Base-by-base conservation (phyloP, 30 jellyfish, hydroid and myxozoan genomes). In the Cassiopea andromeda region DNA sequence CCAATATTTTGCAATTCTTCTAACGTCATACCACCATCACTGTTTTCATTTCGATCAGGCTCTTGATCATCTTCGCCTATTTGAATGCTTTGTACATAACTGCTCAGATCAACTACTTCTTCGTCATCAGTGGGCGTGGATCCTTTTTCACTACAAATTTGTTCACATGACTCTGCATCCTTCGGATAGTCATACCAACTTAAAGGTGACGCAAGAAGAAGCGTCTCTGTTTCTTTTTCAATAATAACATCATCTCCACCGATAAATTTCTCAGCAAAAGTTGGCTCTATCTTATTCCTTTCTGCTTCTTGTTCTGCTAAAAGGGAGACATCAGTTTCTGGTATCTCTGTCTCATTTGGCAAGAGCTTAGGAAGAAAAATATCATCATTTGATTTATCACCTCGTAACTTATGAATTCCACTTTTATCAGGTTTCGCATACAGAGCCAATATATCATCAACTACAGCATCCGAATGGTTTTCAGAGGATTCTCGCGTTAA, bases 1-100 rank as follows among this genome's bases (percentile, higher is more conserved):
- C 59, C 87, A 19, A 85, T 71, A 14, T 46, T 44, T 58, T 60
- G 70, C 45, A 48, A 54, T 38, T 84, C 82, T 67, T 84, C 79
- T 38, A 67, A 48, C 64, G 77, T 48, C 60, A 47, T 82, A 9
- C 47, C 48, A 17, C 46, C 80, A 44, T 48, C 48, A 44, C 68
- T 70, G 19, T 60, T 27, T 1, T 10, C 44, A 7, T 44, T 19
- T 1, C 4, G 1, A 60, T 16, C 17, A 67, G 61, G 16, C 0
- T 38, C 16, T 47, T 13, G 48, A 43, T 46, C 79, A 61, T 16
- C 46, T n/a, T 58, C 80, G 14, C 67, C 81, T 12, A 64, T 46
- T 27, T 44, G 47, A 2, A 73, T 46, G 17, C 90, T 48, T 44
- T 43, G 49, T 19, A 69, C 47, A 16, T 61, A 45, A 1, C 73